Evolutionary conservation across 2,113 vertebrate species (phyloP), one percentile per base, ranked within the genome.

Genomic region (Pluvialis apricaria): DNA sequence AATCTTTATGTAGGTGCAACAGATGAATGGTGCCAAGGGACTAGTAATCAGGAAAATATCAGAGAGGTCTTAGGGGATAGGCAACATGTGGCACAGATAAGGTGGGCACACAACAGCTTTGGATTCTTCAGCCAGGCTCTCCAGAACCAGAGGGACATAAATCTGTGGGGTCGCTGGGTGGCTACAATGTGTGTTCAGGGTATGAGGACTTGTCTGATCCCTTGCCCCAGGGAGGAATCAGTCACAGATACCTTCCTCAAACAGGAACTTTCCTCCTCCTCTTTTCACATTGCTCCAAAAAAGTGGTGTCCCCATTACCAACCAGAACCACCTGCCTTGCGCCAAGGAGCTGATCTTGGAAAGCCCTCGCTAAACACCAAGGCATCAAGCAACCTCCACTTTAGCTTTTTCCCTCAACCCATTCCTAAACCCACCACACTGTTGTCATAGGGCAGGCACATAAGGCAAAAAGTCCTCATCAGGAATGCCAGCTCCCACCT

Each of bases 71-170:
- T 36, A 18, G 34, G 15, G 8, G 4, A 18, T 2, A 49, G 12
- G 38, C 38, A 45, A 16, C 31, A 14, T 3, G 13, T 0, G 0
- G 68, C 26, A 38, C 1, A 3, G 15, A 42, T 26, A 29, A 25
- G 7, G 10, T 49, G 62, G 32, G 9, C 42, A 49, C 31, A 38
- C 1, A 0, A 11, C 20, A 58, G 36, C 69, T 69, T n/a, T 38
- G 55, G 19, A 31, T 51, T 32, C 15, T 29, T 28, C 62, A 57
- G 47, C 5, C 68, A 69, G 7, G 32, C 7, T n/a, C 62, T 90
- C 34, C 25, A 77, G 55, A 52, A 31, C 14, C 34, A 36, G 20
- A 31, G 20, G 5, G 7, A 15, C 34, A 9, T 17, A n/a, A 52
- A 69, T 40, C n/a, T 49, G 5, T 8, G 21, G 21, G 31, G 47